Base-by-base conservation (phyloP, 2,113 vertebrate species). In the Brachypteracias leptosomus region DNA sequence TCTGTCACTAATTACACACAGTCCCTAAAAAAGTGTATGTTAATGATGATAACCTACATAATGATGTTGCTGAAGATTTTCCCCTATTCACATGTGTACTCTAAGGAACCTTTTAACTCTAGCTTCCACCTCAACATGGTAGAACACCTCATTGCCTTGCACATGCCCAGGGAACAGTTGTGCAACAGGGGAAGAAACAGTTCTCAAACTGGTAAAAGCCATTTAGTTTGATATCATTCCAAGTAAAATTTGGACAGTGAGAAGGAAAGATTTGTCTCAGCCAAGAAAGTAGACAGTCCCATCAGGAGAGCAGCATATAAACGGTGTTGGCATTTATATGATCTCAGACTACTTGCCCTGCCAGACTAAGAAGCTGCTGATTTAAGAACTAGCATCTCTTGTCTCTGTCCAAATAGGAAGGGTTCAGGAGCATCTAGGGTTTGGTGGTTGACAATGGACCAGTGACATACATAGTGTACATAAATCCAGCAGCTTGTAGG, bases 51-150 rank as follows among this genome's bases (percentile, higher is more conserved):
- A 85, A 82, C 36, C n/a, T 62, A 20, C 35, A 65, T n/a, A 52
- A 75, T 7, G 42, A 46, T 62, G 47, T 22, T 82, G 59, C 36
- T 58, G 3, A 79, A 91, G 15, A 73, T 59, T 85, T 82, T 25
- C 8, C 76, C 9, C 9, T 42, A 54, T 3, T 0, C 2, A 2
- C 26, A 0, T 51, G 19, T n/a, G n/a, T 6, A 18, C 15, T 57
- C 35, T 58, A 36, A 57, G 38, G 66, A 70, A 71, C 13, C 13
- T 80, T 92, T 68, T 35, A 61, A 87, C 12, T 58, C 19, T n/a
- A 55, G 6, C 25, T 78, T 82, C 21, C 22, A 87, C 44, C 24
- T 78, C 40, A 91, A 13, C 25, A 24, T 46, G 57, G 52, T 40
- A 73, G 58, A 49, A 46, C 5, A 29, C 35, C 31, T 65, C 52